Evolutionary conservation across 2,888 invertebrate genomes (phyloP).

Genomic region (Zelleria hepariella): DNA sequence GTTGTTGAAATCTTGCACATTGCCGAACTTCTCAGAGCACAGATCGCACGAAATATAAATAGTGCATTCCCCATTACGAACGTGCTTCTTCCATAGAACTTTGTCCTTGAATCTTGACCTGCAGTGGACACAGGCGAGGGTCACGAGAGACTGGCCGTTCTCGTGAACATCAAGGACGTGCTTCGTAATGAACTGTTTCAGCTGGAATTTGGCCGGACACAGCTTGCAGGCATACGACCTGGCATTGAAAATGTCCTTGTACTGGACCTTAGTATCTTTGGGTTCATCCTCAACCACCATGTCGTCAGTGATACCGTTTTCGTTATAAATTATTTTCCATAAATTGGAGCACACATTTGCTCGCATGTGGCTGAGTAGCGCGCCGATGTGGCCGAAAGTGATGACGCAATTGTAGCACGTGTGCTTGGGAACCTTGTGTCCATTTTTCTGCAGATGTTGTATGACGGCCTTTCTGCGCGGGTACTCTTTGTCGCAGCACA

Average conservation of each 20-base stretch:
- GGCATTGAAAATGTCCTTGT: slow-evolving; percentile 66
- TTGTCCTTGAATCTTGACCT: slow-evolving; percentile 58
- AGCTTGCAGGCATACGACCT: slow-evolving; percentile 65
- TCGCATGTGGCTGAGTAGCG: slow-evolving; percentile 65
- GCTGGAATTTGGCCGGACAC: slow-evolving; percentile 64
- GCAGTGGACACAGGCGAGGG: slow-evolving; percentile 58
- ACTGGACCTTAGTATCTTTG: slow-evolving; percentile 47
- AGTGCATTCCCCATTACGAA: slow-evolving; percentile 70
- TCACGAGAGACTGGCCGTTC: slow-evolving; percentile 57
- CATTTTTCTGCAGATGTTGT: slow-evolving; percentile 68
- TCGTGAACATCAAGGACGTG: slow-evolving; percentile 64
- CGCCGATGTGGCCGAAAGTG: slow-evolving; percentile 68
- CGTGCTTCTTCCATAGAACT: slow-evolving; percentile 57
- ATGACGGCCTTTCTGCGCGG: slow-evolving; percentile 67
- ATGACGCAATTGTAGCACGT: slow-evolving; percentile 75
- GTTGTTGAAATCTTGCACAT: slow-evolving; percentile 61
- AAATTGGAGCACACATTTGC: slow-evolving; percentile 61
- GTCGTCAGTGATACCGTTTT: slow-evolving; percentile 62
- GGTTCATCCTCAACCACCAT: slow-evolving; percentile 56
- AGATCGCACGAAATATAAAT: slow-evolving; percentile 70
- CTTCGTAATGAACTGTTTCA: slow-evolving; percentile 68
- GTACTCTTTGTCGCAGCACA: slow-evolving; percentile 61
- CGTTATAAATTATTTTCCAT: slow-evolving; percentile 65
- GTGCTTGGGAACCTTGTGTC: slow-evolving; percentile 72
- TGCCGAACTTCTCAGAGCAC: slow-evolving; percentile 57